A percentile compares a stretch with the other conserved stretches of the same genome.
Conservation (phyloP, 2,797 vertebrate species). For the Psittacula echo region DNA sequence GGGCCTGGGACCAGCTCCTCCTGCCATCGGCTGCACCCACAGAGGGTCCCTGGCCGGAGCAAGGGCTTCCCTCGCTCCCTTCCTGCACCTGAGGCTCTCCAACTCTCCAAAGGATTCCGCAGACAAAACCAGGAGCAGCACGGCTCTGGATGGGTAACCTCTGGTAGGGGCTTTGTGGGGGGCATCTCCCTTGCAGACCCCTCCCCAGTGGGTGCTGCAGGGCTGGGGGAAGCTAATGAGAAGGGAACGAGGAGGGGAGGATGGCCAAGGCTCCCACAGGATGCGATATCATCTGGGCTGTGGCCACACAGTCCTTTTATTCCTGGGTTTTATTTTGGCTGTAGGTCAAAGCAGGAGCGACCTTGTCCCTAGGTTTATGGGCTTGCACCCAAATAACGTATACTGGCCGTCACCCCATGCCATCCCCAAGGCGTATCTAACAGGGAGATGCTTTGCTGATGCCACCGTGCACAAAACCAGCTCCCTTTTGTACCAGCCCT, state of each 20-base stretch:
- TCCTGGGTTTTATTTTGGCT: neutral
- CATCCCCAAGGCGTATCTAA: neutral
- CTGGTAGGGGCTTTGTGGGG: neutral
- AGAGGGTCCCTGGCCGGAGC: slow-evolving; percentile 77
- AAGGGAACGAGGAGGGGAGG: neutral
- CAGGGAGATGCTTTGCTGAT: neutral
- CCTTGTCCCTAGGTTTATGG: neutral
- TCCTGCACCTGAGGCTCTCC: slow-evolving; percentile 64
- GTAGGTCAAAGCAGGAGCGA: neutral
- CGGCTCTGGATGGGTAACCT: neutral
- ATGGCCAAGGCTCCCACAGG: neutral
- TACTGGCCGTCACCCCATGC: fast-evolving
- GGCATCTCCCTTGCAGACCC: neutral
- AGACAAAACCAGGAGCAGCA: neutral
- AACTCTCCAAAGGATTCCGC: slow-evolving; percentile 54
- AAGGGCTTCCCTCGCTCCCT: slow-evolving; percentile 72
- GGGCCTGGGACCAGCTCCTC: slow-evolving; percentile 89
- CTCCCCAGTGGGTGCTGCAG: neutral
- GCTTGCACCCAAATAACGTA: neutral
- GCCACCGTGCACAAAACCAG: neutral
- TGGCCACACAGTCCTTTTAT: neutral
- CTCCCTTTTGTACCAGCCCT: neutral
- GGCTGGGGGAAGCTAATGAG: neutral
- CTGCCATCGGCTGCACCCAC: slow-evolving; percentile 87
- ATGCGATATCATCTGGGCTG: fast-evolving